Evolutionary conservation across 2,797 vertebrate genomes (phyloP).

Genomic region (Anisognathus igniventris): DNA sequence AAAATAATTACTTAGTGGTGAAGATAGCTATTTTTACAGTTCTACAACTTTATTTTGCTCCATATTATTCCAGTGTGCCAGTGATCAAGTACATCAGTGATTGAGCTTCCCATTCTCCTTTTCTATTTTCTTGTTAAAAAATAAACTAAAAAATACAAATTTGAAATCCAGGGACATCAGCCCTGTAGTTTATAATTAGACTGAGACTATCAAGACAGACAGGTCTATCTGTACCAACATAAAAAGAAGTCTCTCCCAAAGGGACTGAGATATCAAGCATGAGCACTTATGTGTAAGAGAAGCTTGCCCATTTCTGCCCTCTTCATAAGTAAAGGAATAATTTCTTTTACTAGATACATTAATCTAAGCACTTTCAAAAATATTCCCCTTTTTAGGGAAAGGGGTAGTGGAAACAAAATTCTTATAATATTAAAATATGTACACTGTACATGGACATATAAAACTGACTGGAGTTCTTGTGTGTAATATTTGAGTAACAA

Average conservation of each 20-base stretch:
- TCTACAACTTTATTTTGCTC: neutral
- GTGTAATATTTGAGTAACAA: neutral
- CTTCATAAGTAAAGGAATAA: neutral
- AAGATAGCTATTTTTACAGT: neutral
- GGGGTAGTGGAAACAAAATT: neutral
- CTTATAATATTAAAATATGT: neutral
- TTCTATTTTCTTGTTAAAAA: neutral
- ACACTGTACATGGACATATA: neutral
- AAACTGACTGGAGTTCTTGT: neutral
- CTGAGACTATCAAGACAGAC: neutral
- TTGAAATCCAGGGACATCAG: neutral
- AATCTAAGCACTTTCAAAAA: neutral
- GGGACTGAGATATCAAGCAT: neutral
- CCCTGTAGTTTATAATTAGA: neutral
- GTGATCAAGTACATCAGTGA: neutral
- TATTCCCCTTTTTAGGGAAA: neutral
- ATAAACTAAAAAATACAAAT: neutral
- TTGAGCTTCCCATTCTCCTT: neutral
- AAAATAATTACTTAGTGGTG: neutral
- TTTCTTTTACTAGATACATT: neutral
- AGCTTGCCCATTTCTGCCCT: neutral
- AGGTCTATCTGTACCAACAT: accelerated
- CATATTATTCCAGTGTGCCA: neutral
- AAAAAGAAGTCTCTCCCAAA: neutral
- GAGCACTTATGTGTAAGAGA: neutral